These are phyloP conservation scores for Sepioteuthis lessoniana DNA, from an alignment of 2,888 invertebrate species.

Conservation along the genomic window DNA sequence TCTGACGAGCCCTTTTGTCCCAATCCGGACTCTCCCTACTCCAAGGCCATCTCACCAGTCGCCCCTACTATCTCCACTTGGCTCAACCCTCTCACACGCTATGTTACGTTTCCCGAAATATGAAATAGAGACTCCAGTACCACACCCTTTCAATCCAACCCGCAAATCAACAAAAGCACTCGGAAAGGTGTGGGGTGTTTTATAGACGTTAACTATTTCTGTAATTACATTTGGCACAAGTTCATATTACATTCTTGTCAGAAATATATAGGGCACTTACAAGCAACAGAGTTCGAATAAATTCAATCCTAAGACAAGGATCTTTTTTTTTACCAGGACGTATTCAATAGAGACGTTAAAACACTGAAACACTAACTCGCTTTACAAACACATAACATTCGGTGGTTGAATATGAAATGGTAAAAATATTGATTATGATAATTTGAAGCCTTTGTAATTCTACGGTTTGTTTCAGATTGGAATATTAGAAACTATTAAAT, in stretches of 20 bases:
- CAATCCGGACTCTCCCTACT: neutral
- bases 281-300: neutral
- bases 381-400: too few species aligned
- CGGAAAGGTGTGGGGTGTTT: neutral
- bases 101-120: neutral
- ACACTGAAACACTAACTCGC: too few species aligned
- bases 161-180: neutral
- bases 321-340: neutral
- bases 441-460: too few species aligned
- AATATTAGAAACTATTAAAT: too few species aligned
- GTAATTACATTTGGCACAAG: neutral
- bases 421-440: too few species aligned
- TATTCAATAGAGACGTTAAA: too few species aligned
- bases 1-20: neutral
- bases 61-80: neutral
- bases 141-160: neutral
- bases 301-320: neutral
- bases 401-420: neutral
- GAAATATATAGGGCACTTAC: neutral
- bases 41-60: neutral
- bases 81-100: neutral
- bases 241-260: conserved; percentile 14
- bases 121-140: neutral
- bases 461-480: too few species aligned
- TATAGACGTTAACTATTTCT: neutral